These are phyloP conservation scores for Macaca mulatta DNA, from an alignment of 2,113 vertebrate genomes.

Conservation along the genomic window DNA sequence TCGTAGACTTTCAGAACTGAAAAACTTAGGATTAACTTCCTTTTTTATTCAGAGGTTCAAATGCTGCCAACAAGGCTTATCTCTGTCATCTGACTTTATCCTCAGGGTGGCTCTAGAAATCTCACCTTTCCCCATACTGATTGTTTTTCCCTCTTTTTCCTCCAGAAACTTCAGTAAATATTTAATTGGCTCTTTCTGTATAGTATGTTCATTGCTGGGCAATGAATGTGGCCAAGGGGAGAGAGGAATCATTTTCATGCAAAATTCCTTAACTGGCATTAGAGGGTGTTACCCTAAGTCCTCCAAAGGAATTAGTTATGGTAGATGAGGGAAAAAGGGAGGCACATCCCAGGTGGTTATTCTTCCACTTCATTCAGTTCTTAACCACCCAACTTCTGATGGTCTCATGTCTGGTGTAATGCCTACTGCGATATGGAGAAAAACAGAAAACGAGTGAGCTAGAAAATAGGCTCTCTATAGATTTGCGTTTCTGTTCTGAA, in stretches of 20 bases:
- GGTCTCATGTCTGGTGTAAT: neutral
- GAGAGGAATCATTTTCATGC: neutral
- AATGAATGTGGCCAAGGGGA: neutral
- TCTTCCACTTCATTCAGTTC: neutral
- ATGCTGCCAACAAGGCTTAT: neutral
- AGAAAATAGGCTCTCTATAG: neutral
- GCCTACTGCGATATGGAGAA: neutral
- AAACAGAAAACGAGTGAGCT: neutral
- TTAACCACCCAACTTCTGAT: neutral
- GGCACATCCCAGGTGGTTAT: neutral
- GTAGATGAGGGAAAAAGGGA: neutral
- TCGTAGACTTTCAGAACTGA: neutral
- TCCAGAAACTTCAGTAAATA: neutral
- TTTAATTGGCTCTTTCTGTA: neutral
- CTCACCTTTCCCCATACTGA: neutral
- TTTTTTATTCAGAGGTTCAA: neutral
- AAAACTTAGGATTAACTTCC: neutral
- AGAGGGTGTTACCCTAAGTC: neutral
- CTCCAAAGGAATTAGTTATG: neutral
- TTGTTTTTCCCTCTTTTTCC: neutral
- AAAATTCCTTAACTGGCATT: neutral
- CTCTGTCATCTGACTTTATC: neutral
- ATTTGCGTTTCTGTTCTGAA: neutral
- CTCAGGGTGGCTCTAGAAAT: neutral
- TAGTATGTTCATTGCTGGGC: neutral